phyloP scores from a whole-genome alignment of 2,113 vertebrate species.

The Stigmatopora argus region DNA sequence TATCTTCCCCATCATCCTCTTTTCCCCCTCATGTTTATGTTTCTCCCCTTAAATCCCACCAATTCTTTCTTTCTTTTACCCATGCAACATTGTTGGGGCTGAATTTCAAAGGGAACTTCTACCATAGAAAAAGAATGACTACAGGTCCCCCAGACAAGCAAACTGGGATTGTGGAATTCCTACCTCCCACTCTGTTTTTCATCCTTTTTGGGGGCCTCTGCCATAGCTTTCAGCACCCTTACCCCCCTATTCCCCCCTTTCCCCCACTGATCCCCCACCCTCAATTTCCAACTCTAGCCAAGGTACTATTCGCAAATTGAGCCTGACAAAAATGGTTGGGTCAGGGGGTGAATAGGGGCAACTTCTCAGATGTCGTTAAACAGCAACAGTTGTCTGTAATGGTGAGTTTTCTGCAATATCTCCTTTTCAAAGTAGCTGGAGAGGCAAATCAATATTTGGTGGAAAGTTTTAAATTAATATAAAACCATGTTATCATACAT shows the following conservation, averaged over 20 bases:
- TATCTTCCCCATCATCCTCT: slow-evolving; percentile 44
- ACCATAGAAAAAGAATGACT: slow-evolving; percentile 66
- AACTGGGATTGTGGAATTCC: slow-evolving; percentile 82
- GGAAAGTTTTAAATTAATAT: no score
- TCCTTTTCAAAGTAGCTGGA: background rate
- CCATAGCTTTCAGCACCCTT: slow-evolving; percentile 79
- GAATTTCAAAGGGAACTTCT: slow-evolving; percentile 70
- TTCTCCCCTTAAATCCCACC: background rate
- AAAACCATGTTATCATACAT: no score
- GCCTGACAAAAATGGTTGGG: slow-evolving; percentile 64
- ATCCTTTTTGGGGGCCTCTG: slow-evolving; percentile 87
- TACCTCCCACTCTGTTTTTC: slow-evolving; percentile 80
- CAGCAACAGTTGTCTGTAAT: slow-evolving; percentile 12
- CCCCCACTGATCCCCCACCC: slow-evolving; percentile 1
- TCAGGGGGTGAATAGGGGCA: slow-evolving; percentile 36
- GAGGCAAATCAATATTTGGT: background rate
- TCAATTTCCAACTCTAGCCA: slow-evolving; percentile 49
- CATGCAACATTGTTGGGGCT: slow-evolving; percentile 62
- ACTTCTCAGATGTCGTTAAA: slow-evolving; percentile 42
- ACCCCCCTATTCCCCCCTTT: slow-evolving; percentile 58
- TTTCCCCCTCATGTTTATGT: slow-evolving; percentile 12
- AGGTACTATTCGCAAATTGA: slow-evolving; percentile 79
- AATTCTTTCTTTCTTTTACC: no score
- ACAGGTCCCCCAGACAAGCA: slow-evolving; percentile 67
- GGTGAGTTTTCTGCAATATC: background rate